Conservation (phyloP, 2,888 invertebrate genomes). For the Idaea biselata region DNA sequence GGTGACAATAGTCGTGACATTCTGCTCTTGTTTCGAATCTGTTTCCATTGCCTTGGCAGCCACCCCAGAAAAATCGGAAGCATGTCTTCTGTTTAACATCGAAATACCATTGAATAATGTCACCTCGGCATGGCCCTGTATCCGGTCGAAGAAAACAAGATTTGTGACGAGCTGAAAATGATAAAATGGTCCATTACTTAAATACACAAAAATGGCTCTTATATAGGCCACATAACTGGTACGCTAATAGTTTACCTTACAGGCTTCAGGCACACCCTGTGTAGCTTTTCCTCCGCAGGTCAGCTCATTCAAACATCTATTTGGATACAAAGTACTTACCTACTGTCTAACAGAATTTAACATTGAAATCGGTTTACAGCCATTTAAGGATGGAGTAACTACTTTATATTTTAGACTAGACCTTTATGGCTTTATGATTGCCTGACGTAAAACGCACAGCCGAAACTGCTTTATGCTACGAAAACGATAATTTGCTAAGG, state of each 20-base stretch:
- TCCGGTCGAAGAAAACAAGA: slow-evolving; percentile 63
- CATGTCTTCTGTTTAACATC: slow-evolving; percentile 51
- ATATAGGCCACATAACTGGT: no score
- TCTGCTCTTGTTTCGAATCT: slow-evolving; percentile 43
- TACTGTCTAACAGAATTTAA: no score
- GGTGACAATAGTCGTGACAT: slow-evolving; percentile 45
- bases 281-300: no score
- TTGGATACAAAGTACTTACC: no score
- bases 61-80: slow-evolving; percentile 66
- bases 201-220: no score
- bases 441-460: background rate
- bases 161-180: slow-evolving; percentile 50
- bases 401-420: no score
- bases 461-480: background rate
- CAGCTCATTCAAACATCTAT: no score
- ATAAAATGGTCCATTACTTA: slow-evolving; percentile 4
- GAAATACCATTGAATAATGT: slow-evolving; percentile 63
- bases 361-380: no score
- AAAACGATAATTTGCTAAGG: background rate
- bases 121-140: slow-evolving; percentile 64
- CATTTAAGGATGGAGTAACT: no score
- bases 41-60: slow-evolving; percentile 72
- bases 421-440: no score
- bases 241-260: no score
- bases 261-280: no score